Conservation (phyloP, 2,888 invertebrate species). For the Congeria kusceri region DNA sequence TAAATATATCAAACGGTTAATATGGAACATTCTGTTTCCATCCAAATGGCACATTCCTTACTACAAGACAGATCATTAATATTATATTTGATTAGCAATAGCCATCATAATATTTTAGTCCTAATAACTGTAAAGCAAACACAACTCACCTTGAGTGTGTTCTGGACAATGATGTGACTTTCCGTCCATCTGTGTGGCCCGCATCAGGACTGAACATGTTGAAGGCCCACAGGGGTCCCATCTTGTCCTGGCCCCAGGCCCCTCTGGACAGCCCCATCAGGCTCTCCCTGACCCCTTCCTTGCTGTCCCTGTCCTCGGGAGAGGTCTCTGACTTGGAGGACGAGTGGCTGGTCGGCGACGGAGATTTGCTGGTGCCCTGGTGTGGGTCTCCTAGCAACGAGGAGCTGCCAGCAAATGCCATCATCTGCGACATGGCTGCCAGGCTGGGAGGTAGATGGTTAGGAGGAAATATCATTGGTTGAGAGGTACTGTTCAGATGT, state of each 20-base stretch:
- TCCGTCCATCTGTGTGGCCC: slow-evolving; percentile 75
- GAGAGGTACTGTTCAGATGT: slow-evolving; percentile 61
- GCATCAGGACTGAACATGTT: slow-evolving; percentile 64
- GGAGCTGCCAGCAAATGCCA: slow-evolving; percentile 51
- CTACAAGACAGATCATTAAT: too few species aligned
- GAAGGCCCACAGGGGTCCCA: slow-evolving; percentile 51
- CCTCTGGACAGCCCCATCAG: slow-evolving; percentile 75
- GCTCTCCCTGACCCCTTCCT: slow-evolving; percentile 61
- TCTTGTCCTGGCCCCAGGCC: slow-evolving; percentile 68
- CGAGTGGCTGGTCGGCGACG: slow-evolving; percentile 61
- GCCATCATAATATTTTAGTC: too few species aligned
- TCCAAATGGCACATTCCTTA: too few species aligned
- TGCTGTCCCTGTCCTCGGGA: slow-evolving; percentile 55
- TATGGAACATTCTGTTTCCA: too few species aligned
- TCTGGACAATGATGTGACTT: slow-evolving; percentile 81
- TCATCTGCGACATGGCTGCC: slow-evolving; percentile 63
- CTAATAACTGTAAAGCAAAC: neutral
- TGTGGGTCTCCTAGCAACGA: slow-evolving; percentile 28
- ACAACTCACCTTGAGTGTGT: slow-evolving; percentile 82
- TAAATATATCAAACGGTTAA: too few species aligned
- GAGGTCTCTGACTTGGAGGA: slow-evolving; percentile 63
- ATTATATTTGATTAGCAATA: too few species aligned
- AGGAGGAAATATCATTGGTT: slow-evolving; percentile 52
- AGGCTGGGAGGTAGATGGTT: slow-evolving; percentile 63
- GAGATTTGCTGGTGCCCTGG: slow-evolving; percentile 56